Evolutionary conservation across 2,113 vertebrate genomes (phyloP).

Genomic region (Hypocryptadius cinnamomeus): DNA sequence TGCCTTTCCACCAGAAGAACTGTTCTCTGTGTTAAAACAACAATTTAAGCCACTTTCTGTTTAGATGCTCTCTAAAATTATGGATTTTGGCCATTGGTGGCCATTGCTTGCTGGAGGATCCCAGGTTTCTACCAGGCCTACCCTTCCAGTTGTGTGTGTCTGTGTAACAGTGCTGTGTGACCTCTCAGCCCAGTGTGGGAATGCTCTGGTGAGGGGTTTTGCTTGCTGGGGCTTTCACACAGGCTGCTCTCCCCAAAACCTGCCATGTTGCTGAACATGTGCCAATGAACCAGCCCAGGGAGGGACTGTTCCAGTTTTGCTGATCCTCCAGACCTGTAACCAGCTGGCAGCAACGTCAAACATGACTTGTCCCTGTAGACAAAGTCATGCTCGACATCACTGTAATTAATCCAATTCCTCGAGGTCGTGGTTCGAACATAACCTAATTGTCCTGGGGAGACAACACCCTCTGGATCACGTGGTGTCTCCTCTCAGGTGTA

Average conservation of each 20-base stretch:
- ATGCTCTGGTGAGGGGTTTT: not conserved
- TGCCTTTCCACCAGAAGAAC: not conserved
- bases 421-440: not conserved
- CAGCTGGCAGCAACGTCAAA: conserved; percentile 2
- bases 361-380: conserved; percentile 3
- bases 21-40: not conserved
- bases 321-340: not conserved
- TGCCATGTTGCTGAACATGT: rapidly evolving
- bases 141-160: not conserved
- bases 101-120: not conserved
- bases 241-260: not conserved
- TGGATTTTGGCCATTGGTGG: not conserved
- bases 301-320: not conserved
- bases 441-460: conserved; percentile 2
- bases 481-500: not conserved
- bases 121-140: not conserved
- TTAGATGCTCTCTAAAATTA: not conserved
- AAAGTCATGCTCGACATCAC: not conserved
- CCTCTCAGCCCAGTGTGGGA: rapidly evolving
- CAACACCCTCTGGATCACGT: not conserved
- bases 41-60: not conserved
- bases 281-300: not conserved
- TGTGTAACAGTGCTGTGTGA: not conserved
- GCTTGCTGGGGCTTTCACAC: not conserved
- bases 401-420: not conserved